Evolutionary conservation across 2,113 vertebrate genomes (phyloP), one percentile per base, ranked within the genome.

Genomic region (Lutjanus erythropterus): DNA sequence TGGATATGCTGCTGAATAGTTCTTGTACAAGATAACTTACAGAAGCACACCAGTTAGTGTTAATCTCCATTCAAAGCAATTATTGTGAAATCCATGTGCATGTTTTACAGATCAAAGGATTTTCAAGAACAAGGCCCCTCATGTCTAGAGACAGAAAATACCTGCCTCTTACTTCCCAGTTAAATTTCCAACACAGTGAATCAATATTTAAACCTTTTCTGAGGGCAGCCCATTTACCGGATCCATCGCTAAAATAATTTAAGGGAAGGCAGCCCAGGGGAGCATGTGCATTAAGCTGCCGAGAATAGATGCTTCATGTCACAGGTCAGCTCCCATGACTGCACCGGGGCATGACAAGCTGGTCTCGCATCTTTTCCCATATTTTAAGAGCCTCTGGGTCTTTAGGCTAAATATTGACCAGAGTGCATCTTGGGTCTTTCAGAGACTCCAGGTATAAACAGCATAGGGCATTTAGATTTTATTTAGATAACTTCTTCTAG

Each of bases 281-380:
- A 87, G 50, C 29, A 3, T 53, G 80, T 86, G 61, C 82, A 91
- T 89, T 89, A 85, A 25, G 66, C 60, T 58, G 69, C 86, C 75
- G 80, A 88, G 81, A 92, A 91, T 90, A 92, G 84, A 75, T 8
- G 29, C 60, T 74, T 71, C 46, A 15, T 71, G 75, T 81, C 64
- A 75, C 73, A 86, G 72, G 83, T 87, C 84, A 42, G 55, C 71
- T 75, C 60, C 56, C 50, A 35, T 71, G 59, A 75, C 77, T 50
- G 49, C 75, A 50, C 56, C 75, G 86, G 61, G 59, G 68, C 42
- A 66, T 1, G 64, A 49, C 49, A 71, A 35, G 52, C 50, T 77
- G 73, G 47, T 37, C 67, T 56, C 31, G n/a, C 49, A 85, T 78
- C 74, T 76, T 27, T 50, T 21, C 9, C 37, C n/a, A 4, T 35